Evolutionary conservation across 2,888 invertebrate species (phyloP), one percentile per base, ranked within the genome.

Genomic region (Drosophila austrosaltans): DNA sequence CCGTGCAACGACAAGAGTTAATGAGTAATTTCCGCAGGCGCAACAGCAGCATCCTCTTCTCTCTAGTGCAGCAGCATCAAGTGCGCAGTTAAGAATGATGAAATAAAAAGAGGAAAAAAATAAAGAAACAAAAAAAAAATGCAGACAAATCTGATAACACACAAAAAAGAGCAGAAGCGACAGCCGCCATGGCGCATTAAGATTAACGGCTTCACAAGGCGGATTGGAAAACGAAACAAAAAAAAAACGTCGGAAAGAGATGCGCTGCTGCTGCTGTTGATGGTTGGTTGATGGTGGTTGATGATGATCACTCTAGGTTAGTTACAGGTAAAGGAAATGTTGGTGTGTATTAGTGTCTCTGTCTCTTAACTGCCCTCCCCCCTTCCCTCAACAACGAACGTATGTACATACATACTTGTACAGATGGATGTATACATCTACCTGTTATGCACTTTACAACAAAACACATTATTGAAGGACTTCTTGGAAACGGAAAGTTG

Each of bases 181-280:
- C 83, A 87, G 82, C 82, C 85, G 87, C 82, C 82, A 83, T 56
- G 85, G 85, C 83, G 80, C 82, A 83, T 83, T 87, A 83, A 83
- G 87, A 83, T 83, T 87, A 83, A 83, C 85, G 85, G 79, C 85
- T 81, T 71, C 70, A 63, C 68, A 64, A 57, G 57, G 62, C 61
- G 61, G 58, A 77, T 62, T 54, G 65, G 8, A 48, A 48, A 42
- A 42, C 16, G 16, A 42, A 42, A 42, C 16, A 16, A 36, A 10
- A n/a, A 42, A 16, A 42, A 42, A 42, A 42, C 1, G 42, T 16
- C 16, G 42, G 16, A 6, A 42, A 54, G 65, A 44, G 48, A 61
- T 63, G 63, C 53, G 54, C 28, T 39, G 36, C 1, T 36, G 36
- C 36, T 36, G 36, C 36, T 36, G 36, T 4, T 56, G 63, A 53